Percentiles rank a stretch among this genome's conserved stretches.
phyloP scores from a whole-genome alignment of 2,888 invertebrate species.

The Andrena trimmerana region DNA sequence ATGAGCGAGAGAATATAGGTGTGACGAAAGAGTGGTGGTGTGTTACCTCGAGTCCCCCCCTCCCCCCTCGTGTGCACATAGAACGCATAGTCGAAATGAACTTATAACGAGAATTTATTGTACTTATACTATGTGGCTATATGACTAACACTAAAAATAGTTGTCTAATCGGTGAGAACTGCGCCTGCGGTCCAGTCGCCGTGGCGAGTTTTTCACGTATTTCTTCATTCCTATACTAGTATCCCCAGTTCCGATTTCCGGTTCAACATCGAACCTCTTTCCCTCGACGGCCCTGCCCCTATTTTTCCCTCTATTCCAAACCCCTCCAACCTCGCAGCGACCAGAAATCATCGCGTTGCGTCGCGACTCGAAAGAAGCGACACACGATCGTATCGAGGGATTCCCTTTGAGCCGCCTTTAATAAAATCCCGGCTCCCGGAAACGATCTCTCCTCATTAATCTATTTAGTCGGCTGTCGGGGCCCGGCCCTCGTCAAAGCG shows the following conservation, averaged over 20 bases:
- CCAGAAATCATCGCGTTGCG: slow-evolving; percentile 21
- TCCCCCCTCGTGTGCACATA: too few species aligned
- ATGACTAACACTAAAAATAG: too few species aligned
- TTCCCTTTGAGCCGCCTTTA: slow-evolving; percentile 65
- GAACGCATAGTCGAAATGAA: too few species aligned
- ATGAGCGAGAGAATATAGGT: too few species aligned
- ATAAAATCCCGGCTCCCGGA: slow-evolving; percentile 69
- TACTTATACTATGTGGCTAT: too few species aligned
- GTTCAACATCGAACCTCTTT: not conserved
- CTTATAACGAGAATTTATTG: too few species aligned
- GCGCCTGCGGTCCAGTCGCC: too few species aligned
- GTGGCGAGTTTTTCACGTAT: not conserved
- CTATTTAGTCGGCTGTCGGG: slow-evolving; percentile 57
- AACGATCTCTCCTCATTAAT: slow-evolving; percentile 71
- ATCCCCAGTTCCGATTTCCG: not conserved
- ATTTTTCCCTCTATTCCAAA: not conserved
- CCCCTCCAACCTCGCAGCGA: not conserved
- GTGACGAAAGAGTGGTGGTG: too few species aligned
- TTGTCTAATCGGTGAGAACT: too few species aligned
- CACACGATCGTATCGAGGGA: slow-evolving; percentile 32
- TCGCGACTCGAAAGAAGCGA: slow-evolving; percentile 18
- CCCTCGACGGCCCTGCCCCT: not conserved
- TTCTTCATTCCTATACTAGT: not conserved
- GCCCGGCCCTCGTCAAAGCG: slow-evolving; percentile 64
- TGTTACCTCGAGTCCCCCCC: too few species aligned